Conservation (phyloP, 2,888 invertebrate species). For the Exephanes ischioxanthus region DNA sequence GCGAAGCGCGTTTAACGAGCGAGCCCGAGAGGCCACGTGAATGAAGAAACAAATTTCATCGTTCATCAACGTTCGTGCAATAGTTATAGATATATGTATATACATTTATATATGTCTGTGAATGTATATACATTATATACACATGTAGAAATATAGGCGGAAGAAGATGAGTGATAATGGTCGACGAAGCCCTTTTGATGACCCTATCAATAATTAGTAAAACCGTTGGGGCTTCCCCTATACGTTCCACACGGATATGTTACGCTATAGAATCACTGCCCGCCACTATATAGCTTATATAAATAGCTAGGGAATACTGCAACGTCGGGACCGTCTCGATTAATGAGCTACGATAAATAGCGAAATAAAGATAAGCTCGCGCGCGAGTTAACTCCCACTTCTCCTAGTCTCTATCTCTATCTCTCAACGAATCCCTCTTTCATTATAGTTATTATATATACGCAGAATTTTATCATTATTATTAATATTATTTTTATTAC, state of each 20-base stretch:
- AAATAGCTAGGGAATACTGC: constrained; percentile 8
- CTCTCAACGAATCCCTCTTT: constrained; percentile 26
- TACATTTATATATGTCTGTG: neutral
- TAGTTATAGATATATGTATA: neutral
- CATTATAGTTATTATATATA: constrained; percentile 20
- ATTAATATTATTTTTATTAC: neutral
- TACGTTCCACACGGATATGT: constrained; percentile 5
- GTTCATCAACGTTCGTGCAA: neutral
- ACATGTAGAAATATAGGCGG: neutral
- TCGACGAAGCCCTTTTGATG: constrained; percentile 36
- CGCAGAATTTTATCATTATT: constrained; percentile 4
- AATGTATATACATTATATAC: neutral
- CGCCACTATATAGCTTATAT: constrained; percentile 6
- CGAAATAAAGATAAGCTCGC: constrained; percentile 48
- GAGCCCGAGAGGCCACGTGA: constrained; percentile 14
- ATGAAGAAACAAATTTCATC: constrained; percentile 51
- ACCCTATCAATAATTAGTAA: constrained; percentile 57
- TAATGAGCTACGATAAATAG: constrained; percentile 58
- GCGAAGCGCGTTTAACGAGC: constrained; percentile 17
- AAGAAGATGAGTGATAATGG: constrained; percentile 14
- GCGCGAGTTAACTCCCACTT: neutral
- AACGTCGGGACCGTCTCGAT: constrained; percentile 36
- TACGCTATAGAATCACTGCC: constrained; percentile 25
- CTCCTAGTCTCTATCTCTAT: neutral
- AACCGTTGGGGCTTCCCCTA: constrained; percentile 12